Conservation (phyloP, 2,888 invertebrate genomes). For the Sinhomidia bicolor region DNA sequence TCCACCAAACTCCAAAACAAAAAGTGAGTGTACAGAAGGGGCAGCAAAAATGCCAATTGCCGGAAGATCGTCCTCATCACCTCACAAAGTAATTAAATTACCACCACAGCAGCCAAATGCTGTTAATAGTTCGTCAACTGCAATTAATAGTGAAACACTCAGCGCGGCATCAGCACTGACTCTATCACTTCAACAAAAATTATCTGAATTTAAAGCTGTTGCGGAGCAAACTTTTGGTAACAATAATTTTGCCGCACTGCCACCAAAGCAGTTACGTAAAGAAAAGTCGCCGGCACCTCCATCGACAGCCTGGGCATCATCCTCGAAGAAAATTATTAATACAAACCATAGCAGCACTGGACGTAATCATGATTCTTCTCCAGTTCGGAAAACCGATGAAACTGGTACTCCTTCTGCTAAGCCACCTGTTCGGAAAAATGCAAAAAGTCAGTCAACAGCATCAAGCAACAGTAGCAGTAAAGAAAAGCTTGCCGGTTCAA, state of each 20-base stretch:
- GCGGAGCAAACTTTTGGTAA: conserved; percentile 73
- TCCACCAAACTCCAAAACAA: neutral
- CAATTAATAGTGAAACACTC: neutral
- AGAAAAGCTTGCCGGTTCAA: neutral
- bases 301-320: too few relatives aligned
- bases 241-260: neutral
- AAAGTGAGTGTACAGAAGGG: too few relatives aligned
- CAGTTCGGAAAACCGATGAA: neutral
- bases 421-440: conserved; percentile 25
- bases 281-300: neutral
- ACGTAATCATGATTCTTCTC: neutral
- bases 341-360: neutral
- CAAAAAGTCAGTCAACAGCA: neutral
- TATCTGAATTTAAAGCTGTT: conserved; percentile 62
- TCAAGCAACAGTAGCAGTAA: neutral
- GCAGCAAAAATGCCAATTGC: too few relatives aligned
- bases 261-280: conserved; percentile 14
- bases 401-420: neutral
- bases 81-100: neutral
- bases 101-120: neutral
- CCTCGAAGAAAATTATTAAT: neutral
- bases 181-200: conserved; percentile 64
- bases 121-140: neutral
- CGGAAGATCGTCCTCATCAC: neutral
- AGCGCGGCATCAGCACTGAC: conserved; percentile 51